Base-by-base conservation (phyloP, 2,797 vertebrate genomes). In the Syngnathus acus region DNA sequence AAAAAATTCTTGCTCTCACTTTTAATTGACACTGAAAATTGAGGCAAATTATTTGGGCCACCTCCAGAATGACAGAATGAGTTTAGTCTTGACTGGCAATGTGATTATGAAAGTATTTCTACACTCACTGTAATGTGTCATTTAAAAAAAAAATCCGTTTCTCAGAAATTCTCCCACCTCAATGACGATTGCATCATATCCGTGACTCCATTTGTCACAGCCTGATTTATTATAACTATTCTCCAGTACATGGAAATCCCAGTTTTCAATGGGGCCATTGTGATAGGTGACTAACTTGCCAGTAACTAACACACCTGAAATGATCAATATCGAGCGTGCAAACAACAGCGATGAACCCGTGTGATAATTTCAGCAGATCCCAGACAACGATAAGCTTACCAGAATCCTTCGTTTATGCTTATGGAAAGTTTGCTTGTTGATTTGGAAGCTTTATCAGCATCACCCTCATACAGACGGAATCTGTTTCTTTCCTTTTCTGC, bases 341-440 rank as follows among this genome's bases (percentile, higher is more conserved):
- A 59, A 59, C 37, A n/a, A 59, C 13, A 43, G 45, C 19, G 64
- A 53, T 65, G 62, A 50, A 50, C 16, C 32, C 23, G 61, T 65
- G 59, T 63, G 59, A 59, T 64, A 14, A 63, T 19, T 19, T 39
- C 45, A 65, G 32, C 64, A 55, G 82, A 84, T 85, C 68, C 76
- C 73, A 83, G 84, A 84, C 75, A 6, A 32, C 68, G 84, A 87
- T 84, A 80, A 75, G 76, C 74, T 70, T 19, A 38, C 64, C 40
- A 59, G 60, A 71, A 63, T 32, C 45, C 76, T 72, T 79, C 78
- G 70, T 78, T 83, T 73, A 39, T 62, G 67, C 75, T 75, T 48
- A 72, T 83, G 84, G 83, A 80, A 85, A 85, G 3, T 71, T 79
- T 78, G 48, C 14, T 40, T 21, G n/a, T 26, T 72, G 13, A 69